phyloP scores from a whole-genome alignment of 2,113 vertebrate species.

The Cyprinodon tularosa region DNA sequence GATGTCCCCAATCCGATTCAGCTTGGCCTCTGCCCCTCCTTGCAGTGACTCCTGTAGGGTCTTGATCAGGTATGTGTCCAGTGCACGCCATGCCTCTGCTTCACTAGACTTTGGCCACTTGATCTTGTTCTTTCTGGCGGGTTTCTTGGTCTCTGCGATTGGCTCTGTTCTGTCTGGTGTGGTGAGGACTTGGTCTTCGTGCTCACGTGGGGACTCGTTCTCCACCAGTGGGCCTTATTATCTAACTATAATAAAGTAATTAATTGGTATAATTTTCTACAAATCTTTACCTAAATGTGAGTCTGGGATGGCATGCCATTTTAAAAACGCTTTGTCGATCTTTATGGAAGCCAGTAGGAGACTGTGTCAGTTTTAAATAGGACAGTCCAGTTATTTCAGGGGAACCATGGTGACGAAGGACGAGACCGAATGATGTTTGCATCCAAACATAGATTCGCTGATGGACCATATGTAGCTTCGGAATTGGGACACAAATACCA shows the following conservation, averaged over 20 bases:
- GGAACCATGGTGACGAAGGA: conserved; percentile 3
- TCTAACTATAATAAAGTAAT: not conserved
- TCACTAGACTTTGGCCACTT: too few species aligned
- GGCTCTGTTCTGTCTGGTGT: too few species aligned
- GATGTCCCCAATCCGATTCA: too few species aligned
- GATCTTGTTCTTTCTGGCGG: too few species aligned
- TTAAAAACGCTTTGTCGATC: conserved; percentile 24
- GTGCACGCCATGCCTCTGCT: too few species aligned
- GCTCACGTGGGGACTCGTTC: too few species aligned
- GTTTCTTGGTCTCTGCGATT: too few species aligned
- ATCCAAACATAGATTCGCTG: conserved; percentile 47
- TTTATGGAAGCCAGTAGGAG: conserved; percentile 15
- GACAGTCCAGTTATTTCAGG: conserved; percentile 25
- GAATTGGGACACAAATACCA: conserved; percentile 37
- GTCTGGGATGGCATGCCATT: conserved; percentile 14
- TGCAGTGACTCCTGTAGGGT: too few species aligned
- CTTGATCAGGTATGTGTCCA: too few species aligned
- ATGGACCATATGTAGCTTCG: conserved; percentile 22
- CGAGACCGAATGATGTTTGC: conserved; percentile 19
- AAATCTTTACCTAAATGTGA: not conserved
- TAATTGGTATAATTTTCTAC: not conserved
- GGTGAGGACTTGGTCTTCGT: too few species aligned
- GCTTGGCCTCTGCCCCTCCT: too few species aligned
- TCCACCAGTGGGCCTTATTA: too few species aligned
- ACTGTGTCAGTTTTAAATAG: conserved; percentile 38